Evolutionary conservation across 2,113 vertebrate species (phyloP), one percentile per base, ranked within the genome.

Genomic region (Onychostruthus taczanowskii): DNA sequence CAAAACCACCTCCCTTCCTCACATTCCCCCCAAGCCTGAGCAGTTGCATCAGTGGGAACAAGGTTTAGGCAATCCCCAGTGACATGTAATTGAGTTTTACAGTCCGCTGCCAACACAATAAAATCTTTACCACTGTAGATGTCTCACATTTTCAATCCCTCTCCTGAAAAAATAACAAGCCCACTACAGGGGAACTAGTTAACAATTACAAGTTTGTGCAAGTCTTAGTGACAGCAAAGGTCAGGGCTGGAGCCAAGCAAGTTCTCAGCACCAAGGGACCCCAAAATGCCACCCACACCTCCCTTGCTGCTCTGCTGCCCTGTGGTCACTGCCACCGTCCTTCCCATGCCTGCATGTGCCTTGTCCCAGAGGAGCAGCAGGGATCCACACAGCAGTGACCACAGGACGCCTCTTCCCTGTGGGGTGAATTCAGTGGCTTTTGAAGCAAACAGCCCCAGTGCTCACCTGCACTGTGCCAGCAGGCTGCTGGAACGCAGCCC

Each of bases 71-170:
- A 97, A 93, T 95, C 84, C 79, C 43, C 3, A 3, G 72, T 72
- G 81, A 52, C 88, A 76, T 79, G 84, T 95, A 95, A 93, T 92
- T 72, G 66, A 84, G 92, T 94, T 96, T 97, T 94, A 95, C 56
- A 90, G 85, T 93, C 93, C 2, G 0, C 62, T 89, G 88, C 81
- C 78, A 92, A 72, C 64, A 83, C 88, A 96, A 93, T 95, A 95
- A 93, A 95, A 84, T 77, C 91, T 95, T 95, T 93, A 95, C 93
- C 94, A 93, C 84, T 87, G 89, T 94, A 95, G 76, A 91, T 95
- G 87, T 94, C 91, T 88, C 9, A 11, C 84, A 88, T 96, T 96
- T 94, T 96, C 80, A 5, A 95, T 88, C 37, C 37, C 76, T 27
- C 7, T 90, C 76, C 87, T 82, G 79, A 85, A 95, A 93, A 92